phyloP scores from a whole-genome alignment of 2,797 vertebrate genomes.

The Glyptemys insculpta region DNA sequence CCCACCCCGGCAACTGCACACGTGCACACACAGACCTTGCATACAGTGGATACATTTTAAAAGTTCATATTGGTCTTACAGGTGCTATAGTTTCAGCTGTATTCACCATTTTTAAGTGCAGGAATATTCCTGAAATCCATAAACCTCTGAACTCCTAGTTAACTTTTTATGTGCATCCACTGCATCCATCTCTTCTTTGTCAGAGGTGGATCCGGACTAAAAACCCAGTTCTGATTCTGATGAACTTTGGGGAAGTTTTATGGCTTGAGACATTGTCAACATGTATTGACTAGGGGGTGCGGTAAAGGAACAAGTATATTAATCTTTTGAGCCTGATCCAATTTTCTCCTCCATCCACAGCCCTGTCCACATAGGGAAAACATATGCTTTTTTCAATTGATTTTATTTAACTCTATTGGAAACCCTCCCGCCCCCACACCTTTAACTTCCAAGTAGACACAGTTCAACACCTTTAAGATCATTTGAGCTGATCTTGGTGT shows the following conservation, averaged over 20 bases:
- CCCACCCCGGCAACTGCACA: background rate
- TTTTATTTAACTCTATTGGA: background rate
- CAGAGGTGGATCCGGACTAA: background rate
- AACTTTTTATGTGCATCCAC: background rate
- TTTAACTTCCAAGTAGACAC: background rate
- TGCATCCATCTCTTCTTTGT: background rate
- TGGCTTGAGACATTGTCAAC: background rate
- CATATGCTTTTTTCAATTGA: background rate
- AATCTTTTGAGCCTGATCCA: background rate
- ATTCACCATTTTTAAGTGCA: constrained; percentile 2
- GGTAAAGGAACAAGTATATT: background rate
- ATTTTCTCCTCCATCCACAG: background rate
- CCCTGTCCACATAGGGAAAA: background rate
- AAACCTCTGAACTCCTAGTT: background rate
- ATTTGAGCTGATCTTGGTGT: background rate
- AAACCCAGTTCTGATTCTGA: background rate
- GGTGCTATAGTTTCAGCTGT: background rate
- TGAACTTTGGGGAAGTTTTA: constrained; percentile 5
- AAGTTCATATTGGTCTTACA: background rate
- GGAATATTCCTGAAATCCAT: background rate
- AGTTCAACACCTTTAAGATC: background rate
- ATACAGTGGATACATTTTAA: background rate
- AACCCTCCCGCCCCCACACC: background rate
- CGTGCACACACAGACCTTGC: background rate
- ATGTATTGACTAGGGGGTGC: background rate